These are phyloP conservation scores for Dynastes tityus DNA, from an alignment of 2,888 invertebrate species.

Conservation along the genomic window DNA sequence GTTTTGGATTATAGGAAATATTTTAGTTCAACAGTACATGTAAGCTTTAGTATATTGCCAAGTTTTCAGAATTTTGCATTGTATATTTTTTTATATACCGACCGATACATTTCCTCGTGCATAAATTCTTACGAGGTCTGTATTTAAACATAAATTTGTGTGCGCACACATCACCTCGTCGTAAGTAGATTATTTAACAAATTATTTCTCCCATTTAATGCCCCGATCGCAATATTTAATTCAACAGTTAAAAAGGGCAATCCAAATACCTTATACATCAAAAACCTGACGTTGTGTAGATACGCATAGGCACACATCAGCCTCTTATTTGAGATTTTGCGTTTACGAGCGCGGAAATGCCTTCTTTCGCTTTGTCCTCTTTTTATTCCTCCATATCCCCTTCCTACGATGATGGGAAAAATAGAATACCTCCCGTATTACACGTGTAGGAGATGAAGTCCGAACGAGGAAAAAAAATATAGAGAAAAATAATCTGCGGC, in stretches of 20 bases:
- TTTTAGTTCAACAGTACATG: too few species aligned
- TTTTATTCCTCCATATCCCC: not conserved
- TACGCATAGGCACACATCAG: not conserved
- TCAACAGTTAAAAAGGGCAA: not conserved
- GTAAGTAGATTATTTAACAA: not conserved
- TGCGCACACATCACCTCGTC: not conserved
- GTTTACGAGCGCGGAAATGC: not conserved
- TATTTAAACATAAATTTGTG: too few species aligned
- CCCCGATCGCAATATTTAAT: not conserved
- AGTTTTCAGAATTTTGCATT: too few species aligned
- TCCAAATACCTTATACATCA: not conserved
- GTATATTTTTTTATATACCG: too few species aligned
- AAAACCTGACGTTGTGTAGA: not conserved
- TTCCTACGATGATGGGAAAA: not conserved
- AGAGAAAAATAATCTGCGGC: slow-evolving; percentile 38
- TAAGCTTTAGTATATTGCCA: too few species aligned
- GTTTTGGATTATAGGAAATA: too few species aligned
- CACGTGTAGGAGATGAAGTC: slow-evolving; percentile 2
- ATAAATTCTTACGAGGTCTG: too few species aligned
- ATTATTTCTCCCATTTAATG: not conserved
- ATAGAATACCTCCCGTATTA: slow-evolving; percentile 16
- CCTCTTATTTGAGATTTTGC: slow-evolving; percentile 4
- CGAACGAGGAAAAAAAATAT: slow-evolving; percentile 7
- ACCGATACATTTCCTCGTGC: too few species aligned
- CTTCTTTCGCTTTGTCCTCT: not conserved